A percentile compares a stretch with the other conserved stretches of the same genome.
phyloP scores from a whole-genome alignment of 2,797 vertebrate genomes.

The Salmo trutta region DNA sequence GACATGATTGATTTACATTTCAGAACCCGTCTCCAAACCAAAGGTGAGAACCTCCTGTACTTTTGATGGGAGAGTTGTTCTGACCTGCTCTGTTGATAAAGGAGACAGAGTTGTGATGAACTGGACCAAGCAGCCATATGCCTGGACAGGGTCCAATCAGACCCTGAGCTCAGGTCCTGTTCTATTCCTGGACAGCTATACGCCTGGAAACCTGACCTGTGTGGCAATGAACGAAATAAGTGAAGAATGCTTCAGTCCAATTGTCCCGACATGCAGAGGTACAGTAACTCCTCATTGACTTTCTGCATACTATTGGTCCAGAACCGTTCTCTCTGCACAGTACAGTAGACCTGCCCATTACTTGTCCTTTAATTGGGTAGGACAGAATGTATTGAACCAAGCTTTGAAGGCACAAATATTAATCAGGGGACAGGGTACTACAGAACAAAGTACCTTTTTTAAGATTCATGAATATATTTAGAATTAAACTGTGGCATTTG shows the following conservation, averaged over 20 bases:
- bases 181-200: neutral
- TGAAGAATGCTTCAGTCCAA: neutral
- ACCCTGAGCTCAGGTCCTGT: neutral
- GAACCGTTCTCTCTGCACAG: neutral
- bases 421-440: neutral
- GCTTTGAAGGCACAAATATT: neutral
- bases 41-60: neutral
- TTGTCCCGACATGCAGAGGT: neutral
- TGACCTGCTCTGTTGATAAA: neutral
- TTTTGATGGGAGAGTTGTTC: neutral
- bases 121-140: neutral
- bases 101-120: neutral
- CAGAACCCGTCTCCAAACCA: constrained; percentile 1
- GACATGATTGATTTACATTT: neutral
- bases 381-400: neutral
- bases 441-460: neutral
- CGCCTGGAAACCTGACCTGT: neutral
- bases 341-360: neutral
- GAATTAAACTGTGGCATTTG: neutral
- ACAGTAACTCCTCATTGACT: neutral
- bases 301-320: neutral
- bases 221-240: neutral
- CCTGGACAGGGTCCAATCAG: neutral
- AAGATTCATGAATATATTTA: neutral
- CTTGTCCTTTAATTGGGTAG: neutral